Evolutionary conservation across 2,113 vertebrate genomes (phyloP).

Genomic region (Dromaius novaehollandiae): DNA sequence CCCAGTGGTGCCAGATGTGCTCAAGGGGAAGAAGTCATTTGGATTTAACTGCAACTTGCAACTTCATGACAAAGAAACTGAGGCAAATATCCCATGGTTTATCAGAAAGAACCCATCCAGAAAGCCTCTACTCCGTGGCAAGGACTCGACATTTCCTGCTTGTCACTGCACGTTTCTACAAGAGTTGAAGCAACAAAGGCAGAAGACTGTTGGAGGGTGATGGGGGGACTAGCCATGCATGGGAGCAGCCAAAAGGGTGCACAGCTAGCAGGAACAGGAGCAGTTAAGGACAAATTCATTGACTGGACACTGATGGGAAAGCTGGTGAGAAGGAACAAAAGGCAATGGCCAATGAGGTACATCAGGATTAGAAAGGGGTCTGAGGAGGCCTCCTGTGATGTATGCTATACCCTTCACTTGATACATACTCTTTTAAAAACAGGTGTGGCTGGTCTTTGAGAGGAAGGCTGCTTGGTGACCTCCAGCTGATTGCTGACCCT

Average conservation of each 20-base stretch:
- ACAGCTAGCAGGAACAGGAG: background rate
- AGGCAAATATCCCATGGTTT: background rate
- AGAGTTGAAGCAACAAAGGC: background rate
- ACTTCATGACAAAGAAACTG: background rate
- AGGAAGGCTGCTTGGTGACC: background rate
- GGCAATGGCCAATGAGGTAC: background rate
- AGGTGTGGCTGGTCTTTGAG: background rate
- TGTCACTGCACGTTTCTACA: background rate
- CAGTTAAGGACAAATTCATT: background rate
- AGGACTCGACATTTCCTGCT: background rate
- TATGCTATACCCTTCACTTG: background rate
- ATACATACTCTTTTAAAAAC: background rate
- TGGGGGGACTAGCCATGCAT: background rate
- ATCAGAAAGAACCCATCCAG: background rate
- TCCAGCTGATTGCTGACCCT: background rate
- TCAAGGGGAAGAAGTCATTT: background rate
- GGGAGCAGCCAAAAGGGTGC: background rate
- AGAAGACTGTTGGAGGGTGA: fast-evolving
- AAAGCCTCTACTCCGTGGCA: background rate
- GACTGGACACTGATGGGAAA: background rate
- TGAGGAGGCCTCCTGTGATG: background rate
- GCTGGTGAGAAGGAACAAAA: background rate
- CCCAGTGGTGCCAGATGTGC: background rate
- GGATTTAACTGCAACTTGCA: background rate
- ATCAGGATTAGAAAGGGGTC: background rate